Conservation (phyloP, 2,797 vertebrate species). For the Microctenopoma lineatum region DNA sequence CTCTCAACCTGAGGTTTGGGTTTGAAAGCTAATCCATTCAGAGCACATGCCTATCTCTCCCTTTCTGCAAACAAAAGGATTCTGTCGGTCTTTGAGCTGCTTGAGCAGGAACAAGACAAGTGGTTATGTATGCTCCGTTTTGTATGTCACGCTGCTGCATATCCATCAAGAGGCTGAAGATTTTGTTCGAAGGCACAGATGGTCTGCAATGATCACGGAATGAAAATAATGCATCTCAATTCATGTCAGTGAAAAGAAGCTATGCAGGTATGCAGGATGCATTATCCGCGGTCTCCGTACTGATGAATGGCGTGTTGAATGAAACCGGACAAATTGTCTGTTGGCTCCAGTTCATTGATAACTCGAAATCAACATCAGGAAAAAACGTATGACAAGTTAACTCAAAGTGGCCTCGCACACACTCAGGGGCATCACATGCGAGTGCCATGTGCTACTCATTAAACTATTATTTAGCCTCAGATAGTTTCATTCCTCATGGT, state of each 20-base stretch:
- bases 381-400: slow-evolving; percentile 22
- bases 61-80: slow-evolving; percentile 69
- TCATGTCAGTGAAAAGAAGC: slow-evolving; percentile 72
- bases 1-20: slow-evolving; percentile 24
- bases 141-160: slow-evolving; percentile 63
- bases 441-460: slow-evolving; percentile 76
- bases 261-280: slow-evolving; percentile 71
- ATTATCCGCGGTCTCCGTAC: slow-evolving; percentile 60
- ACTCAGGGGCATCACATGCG: slow-evolving; percentile 32
- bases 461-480: slow-evolving; percentile 73
- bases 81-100: slow-evolving; percentile 71
- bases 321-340: slow-evolving; percentile 60
- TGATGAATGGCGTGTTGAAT: slow-evolving; percentile 56
- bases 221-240: slow-evolving; percentile 77
- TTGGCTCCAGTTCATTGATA: slow-evolving; percentile 54
- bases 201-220: slow-evolving; percentile 77
- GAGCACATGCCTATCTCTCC: slow-evolving; percentile 52
- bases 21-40: slow-evolving; percentile 41
- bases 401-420: slow-evolving; percentile 30
- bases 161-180: slow-evolving; percentile 74
- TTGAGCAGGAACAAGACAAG: slow-evolving; percentile 69
- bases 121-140: slow-evolving; percentile 55
- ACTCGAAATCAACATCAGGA: slow-evolving; percentile 42
- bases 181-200: slow-evolving; percentile 79
- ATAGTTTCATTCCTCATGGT: slow-evolving; percentile 70